Conservation (phyloP, 2,113 vertebrate species). For the Athene noctua region DNA sequence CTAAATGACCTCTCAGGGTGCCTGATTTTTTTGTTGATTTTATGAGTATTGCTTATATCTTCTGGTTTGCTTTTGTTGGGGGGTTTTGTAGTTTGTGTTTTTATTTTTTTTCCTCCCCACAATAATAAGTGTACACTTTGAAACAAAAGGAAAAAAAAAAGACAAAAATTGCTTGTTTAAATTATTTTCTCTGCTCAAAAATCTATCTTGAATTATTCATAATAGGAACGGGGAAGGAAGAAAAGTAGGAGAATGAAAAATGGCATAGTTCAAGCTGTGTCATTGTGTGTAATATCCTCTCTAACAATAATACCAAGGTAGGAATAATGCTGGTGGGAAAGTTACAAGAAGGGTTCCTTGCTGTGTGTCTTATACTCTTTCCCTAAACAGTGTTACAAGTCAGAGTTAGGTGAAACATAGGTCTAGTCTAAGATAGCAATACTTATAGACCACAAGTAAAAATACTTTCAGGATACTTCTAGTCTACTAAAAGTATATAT, state of each 20-base stretch:
- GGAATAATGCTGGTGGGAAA: background rate
- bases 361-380: background rate
- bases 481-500: background rate
- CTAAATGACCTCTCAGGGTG: background rate
- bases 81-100: background rate
- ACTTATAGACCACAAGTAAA: background rate
- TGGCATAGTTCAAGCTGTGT: background rate
- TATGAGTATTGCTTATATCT: background rate
- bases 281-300: background rate
- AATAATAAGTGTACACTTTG: background rate
- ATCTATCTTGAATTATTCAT: background rate
- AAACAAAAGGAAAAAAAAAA: background rate
- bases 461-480: background rate
- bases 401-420: background rate
- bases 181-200: conserved; percentile 16
- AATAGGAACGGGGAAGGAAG: background rate
- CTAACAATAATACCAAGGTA: background rate
- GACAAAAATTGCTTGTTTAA: background rate
- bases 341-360: background rate
- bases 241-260: background rate
- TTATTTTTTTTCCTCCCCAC: too few species aligned
- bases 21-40: background rate
- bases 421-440: background rate
- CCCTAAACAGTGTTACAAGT: background rate
- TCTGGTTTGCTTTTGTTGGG: background rate